phyloP scores from a whole-genome alignment of 2,888 invertebrate genomes.

The Drosophila mettleri region DNA sequence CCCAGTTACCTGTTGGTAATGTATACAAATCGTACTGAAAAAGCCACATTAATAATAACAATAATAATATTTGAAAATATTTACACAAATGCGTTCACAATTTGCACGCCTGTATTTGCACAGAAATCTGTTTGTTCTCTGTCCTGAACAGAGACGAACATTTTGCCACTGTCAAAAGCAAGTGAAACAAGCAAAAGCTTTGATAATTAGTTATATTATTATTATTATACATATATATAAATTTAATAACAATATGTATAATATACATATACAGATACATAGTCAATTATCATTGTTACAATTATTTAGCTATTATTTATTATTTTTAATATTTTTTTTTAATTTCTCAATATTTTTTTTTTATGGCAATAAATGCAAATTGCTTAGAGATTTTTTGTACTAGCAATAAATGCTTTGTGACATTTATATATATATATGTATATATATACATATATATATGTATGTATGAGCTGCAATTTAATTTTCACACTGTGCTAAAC shows the following conservation, averaged over 20 bases:
- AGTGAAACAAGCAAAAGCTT: slow-evolving; percentile 14
- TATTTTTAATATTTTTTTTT: background rate
- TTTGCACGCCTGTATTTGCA: slow-evolving; percentile 26
- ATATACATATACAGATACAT: background rate
- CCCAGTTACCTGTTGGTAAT: slow-evolving; percentile 8
- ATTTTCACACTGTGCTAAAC: slow-evolving; percentile 46
- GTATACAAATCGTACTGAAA: slow-evolving; percentile 18
- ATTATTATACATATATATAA: background rate
- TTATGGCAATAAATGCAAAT: slow-evolving; percentile 6
- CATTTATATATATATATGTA: too few relatives aligned
- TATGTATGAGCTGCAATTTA: slow-evolving; percentile 39
- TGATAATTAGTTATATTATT: slow-evolving; percentile 7
- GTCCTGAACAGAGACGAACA: slow-evolving; percentile 6
- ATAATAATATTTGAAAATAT: slow-evolving; percentile 38
- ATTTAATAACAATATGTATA: background rate
- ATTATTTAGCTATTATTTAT: background rate
- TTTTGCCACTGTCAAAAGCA: background rate
- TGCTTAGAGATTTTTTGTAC: background rate
- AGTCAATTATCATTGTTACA: slow-evolving; percentile 1
- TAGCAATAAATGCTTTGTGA: background rate
- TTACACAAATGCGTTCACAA: slow-evolving; percentile 45
- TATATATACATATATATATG: too few relatives aligned
- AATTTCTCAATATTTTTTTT: slow-evolving; percentile 1
- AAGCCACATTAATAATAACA: background rate
- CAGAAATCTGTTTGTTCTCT: slow-evolving; percentile 15